Evolutionary conservation across 1,140 invertebrate genomes (phyloP).

Genomic region (Drosophila suzukii): DNA sequence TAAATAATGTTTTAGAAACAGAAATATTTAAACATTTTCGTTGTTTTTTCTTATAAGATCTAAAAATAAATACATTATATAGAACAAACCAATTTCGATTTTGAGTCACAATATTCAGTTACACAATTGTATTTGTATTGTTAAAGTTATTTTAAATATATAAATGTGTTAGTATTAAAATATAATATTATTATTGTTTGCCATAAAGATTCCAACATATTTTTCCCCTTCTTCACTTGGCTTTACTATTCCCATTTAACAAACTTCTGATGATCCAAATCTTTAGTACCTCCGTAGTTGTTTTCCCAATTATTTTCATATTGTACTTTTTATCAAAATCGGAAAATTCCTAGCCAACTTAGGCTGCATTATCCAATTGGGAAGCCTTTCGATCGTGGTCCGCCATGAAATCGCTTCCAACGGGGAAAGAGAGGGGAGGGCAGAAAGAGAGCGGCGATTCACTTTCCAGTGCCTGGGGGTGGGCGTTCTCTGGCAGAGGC

Average conservation of each 20-base stretch:
- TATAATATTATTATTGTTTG: neutral
- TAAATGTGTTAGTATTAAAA: too few species aligned
- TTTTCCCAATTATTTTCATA: constrained; percentile 19
- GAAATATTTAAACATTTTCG: neutral
- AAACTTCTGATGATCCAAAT: neutral
- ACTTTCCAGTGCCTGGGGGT: constrained; percentile 68
- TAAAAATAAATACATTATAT: neutral
- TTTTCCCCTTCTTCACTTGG: too few species aligned
- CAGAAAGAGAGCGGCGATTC: constrained; percentile 31
- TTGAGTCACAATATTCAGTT: too few species aligned
- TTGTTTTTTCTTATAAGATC: neutral
- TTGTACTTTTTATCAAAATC: constrained; percentile 12
- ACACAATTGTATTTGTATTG: too few species aligned
- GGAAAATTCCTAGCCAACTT: constrained; percentile 17
- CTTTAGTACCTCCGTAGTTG: neutral
- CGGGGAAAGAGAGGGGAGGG: constrained; percentile 51
- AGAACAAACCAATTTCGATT: too few species aligned
- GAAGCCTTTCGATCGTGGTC: constrained; percentile 75
- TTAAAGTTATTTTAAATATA: too few species aligned
- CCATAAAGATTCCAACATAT: neutral
- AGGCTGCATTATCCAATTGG: constrained; percentile 32
- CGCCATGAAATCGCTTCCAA: constrained; percentile 76
- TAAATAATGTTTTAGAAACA: neutral
- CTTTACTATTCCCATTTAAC: neutral
- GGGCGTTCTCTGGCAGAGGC: constrained; percentile 51